Evolutionary conservation across 2,113 vertebrate species (phyloP).

Genomic region (Nerophis lumbriciformis): DNA sequence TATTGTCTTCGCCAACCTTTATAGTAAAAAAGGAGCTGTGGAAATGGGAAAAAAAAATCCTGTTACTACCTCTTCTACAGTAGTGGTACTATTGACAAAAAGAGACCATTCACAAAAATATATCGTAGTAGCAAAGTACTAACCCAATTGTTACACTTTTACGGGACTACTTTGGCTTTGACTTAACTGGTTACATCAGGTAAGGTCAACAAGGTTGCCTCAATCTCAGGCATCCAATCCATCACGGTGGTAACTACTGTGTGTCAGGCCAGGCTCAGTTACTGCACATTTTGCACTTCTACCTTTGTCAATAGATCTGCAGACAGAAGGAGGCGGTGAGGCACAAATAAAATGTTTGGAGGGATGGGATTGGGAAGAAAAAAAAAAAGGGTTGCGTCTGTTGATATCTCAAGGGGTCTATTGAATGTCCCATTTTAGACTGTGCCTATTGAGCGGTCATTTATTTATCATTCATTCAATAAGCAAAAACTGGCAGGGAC

Average conservation of each 20-base stretch:
- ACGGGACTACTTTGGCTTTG: neutral
- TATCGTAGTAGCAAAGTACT: neutral
- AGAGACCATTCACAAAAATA: neutral
- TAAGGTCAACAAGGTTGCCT: slow-evolving; percentile 31
- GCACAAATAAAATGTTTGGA: slow-evolving; percentile 20
- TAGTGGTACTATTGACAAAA: neutral
- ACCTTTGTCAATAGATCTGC: slow-evolving; percentile 44
- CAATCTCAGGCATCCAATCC: slow-evolving; percentile 11
- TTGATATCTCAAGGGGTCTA: slow-evolving; percentile 32
- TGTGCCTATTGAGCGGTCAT: slow-evolving; percentile 38
- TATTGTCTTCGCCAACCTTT: neutral
- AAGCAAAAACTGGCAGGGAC: slow-evolving; percentile 28
- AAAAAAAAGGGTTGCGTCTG: slow-evolving; percentile 19
- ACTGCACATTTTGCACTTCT: slow-evolving; percentile 62
- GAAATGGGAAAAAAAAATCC: neutral
- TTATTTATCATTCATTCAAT: slow-evolving; percentile 50
- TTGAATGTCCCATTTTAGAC: slow-evolving; percentile 49
- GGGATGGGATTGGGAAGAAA: neutral
- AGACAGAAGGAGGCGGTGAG: slow-evolving; percentile 15
- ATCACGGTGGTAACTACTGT: slow-evolving; percentile 30
- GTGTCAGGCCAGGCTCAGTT: slow-evolving; percentile 37
- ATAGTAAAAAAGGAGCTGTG: neutral
- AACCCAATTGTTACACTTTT: neutral
- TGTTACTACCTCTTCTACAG: neutral
- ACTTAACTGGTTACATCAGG: slow-evolving; percentile 7